Evolutionary conservation across 2,888 invertebrate genomes (phyloP), one percentile per base, ranked within the genome.

Genomic region (Adineta ricciae): DNA sequence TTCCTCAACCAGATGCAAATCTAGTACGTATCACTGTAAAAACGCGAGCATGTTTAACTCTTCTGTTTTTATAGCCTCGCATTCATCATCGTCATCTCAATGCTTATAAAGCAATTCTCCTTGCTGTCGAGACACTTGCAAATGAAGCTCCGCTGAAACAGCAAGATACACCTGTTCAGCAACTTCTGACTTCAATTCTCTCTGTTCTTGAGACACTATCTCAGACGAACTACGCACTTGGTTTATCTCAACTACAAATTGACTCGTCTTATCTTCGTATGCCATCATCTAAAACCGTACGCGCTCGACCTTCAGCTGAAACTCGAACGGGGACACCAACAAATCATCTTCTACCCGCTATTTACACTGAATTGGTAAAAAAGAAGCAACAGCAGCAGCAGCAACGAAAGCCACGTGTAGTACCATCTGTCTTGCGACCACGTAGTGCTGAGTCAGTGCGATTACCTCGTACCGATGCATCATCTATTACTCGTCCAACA

Each of bases 381-480:
- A 78, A 78, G 41, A 78, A 78, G 41, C 38, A 78, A 41, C 72
- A 38, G 16, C 32, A 72, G 8, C 38, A 49, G 49, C 49, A 49
- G 41, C 38, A 41, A 78, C 46, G 46, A 46, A 46, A 46, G 5
- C 78, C 78, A 41, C 41, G 41, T 24, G 8, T 4, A 41, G 14
- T 78, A n/a, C 78, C 78, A 78, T 78, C 78, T 1, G 41, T 78
- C 24, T 41, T 78, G 16, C 78, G 78, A 24, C 78, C 78, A 78
- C 78, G 38, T 78, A 78, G 78, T n/a, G 78, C 78, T 4, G 78
- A 78, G 24, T 78, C 78, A 78, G 24, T 78, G 41, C 78, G 78
- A 24, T 41, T 41, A 78, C 78, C 41, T n/a, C 41, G 38, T n/a
- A 3, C 41, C 0, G 41, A 78, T 24, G n/a, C n/a, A 11, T n/a